phyloP scores from a whole-genome alignment of 2,797 vertebrate species.

The Falco rusticolus region DNA sequence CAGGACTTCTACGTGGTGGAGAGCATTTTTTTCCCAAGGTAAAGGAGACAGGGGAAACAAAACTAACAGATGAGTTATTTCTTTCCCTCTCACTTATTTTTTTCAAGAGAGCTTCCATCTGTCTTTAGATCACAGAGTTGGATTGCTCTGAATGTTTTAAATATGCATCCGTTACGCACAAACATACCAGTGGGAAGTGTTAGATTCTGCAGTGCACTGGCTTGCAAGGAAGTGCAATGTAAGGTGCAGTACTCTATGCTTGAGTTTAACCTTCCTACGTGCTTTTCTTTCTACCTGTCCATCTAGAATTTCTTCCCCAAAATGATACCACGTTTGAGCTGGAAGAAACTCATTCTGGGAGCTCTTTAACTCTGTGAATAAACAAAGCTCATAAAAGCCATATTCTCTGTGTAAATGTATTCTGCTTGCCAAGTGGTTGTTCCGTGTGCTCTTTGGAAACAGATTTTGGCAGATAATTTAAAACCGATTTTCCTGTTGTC shows the following conservation, averaged over 20 bases:
- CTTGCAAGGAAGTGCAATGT: background rate
- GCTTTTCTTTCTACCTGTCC: background rate
- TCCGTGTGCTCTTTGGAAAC: background rate
- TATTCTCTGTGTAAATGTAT: background rate
- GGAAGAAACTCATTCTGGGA: background rate
- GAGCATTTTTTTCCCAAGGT: constrained; percentile 98
- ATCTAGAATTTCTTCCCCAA: background rate
- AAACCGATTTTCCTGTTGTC: background rate
- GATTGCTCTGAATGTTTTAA: background rate
- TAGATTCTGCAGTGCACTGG: background rate
- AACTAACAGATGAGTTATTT: background rate
- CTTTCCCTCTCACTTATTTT: background rate
- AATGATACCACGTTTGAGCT: background rate
- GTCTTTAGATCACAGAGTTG: background rate
- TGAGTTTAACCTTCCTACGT: background rate
- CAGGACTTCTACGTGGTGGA: constrained; percentile 98
- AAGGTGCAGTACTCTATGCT: background rate
- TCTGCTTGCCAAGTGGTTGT: background rate
- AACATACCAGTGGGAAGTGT: background rate
- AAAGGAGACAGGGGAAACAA: background rate
- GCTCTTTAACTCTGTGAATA: background rate
- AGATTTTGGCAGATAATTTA: background rate
- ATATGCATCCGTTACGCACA: background rate
- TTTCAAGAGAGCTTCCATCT: constrained; percentile 19
- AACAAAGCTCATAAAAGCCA: background rate